Evolutionary conservation across 1,140 invertebrate genomes (phyloP).

Genomic region (Microplitis mediator): DNA sequence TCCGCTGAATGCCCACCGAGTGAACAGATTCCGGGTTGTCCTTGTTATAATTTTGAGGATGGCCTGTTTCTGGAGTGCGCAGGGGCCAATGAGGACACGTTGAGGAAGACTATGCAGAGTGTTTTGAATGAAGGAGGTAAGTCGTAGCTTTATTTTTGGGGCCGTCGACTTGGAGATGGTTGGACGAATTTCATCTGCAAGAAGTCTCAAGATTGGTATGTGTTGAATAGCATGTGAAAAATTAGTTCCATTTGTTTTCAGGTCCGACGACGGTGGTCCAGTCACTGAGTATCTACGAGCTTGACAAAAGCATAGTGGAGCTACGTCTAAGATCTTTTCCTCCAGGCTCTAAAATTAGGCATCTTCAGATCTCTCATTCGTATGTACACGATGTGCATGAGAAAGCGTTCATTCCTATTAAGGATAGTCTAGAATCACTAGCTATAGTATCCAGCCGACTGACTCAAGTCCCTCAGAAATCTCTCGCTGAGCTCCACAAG

Average conservation of each 20-base stretch:
- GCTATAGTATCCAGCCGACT: conserved; percentile 82
- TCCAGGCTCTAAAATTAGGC: conserved; percentile 72
- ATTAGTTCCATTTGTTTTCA: conserved; percentile 34
- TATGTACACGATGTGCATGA: conserved; percentile 76
- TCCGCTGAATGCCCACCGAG: conserved; percentile 54
- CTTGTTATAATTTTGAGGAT: conserved; percentile 90
- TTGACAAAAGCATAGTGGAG: conserved; percentile 76
- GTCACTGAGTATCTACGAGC: conserved; percentile 84
- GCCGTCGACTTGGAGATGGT: no score
- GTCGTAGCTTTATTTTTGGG: neutral
- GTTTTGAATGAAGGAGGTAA: conserved; percentile 59
- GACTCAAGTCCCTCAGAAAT: conserved; percentile 78
- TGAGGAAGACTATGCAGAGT: conserved; percentile 63
- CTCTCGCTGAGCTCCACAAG: conserved; percentile 74
- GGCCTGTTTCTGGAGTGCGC: conserved; percentile 89
- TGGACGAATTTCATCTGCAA: no score
- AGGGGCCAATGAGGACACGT: conserved; percentile 70
- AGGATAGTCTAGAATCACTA: conserved; percentile 78
- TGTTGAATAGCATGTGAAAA: no score
- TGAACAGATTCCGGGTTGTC: conserved; percentile 67
- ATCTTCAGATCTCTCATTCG: conserved; percentile 84
- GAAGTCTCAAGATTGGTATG: no score
- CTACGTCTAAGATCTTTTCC: conserved; percentile 76
- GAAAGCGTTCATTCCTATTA: conserved; percentile 74
- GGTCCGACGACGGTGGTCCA: conserved; percentile 67